Evolutionary conservation across 2,888 invertebrate species (phyloP), one percentile per base, ranked within the genome.

Genomic region (Stenchaetothrips biformis): DNA sequence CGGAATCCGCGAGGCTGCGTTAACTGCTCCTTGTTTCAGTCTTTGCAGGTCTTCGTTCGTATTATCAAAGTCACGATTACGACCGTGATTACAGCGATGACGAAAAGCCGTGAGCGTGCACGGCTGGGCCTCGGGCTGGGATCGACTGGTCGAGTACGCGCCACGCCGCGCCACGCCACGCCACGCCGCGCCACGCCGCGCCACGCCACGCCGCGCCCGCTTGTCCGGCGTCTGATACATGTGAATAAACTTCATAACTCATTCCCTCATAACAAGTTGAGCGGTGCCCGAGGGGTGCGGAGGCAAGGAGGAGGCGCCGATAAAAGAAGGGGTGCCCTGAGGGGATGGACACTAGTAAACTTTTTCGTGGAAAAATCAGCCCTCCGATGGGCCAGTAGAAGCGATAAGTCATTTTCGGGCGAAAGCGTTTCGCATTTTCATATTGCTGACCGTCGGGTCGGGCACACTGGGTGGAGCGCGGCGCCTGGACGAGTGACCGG

Each of bases 241-340:
- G 67, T 21, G 67, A n/a, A 74, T 67, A 67, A 25, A 74, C 67
- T 74, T 74, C 67, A 74, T 74, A 74, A 74, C 25, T 74, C 67
- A 74, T 74, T 74, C 67, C 25, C 67, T 74, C 67, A 21, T 74
- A 74, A 74, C 67, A 74, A 74, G 25, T 74, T 25, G 67, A 74
- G 67, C 67, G 21, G 21, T 25, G 67, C 67, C 67, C 53, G 53
- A 53, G 53, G 53, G 13, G 53, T 13, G 53, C 53, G 53, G 53
- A 13, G 37, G 37, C 37, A 37, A 37, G 4, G 4, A 37, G 37
- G 2, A 18, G 53, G 53, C 53, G 53, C 13, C 4, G 53, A 18
- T 53, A 18, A 18, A 53, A 11, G 53, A 18, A 18, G 53, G 53
- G 53, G 16, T 18, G 53, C 6, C 53, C 37, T 4, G 37, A 37